Evolutionary conservation across 2,888 invertebrate genomes (phyloP), one percentile per base, ranked within the genome.

Genomic region (Rhodophaea formosa): DNA sequence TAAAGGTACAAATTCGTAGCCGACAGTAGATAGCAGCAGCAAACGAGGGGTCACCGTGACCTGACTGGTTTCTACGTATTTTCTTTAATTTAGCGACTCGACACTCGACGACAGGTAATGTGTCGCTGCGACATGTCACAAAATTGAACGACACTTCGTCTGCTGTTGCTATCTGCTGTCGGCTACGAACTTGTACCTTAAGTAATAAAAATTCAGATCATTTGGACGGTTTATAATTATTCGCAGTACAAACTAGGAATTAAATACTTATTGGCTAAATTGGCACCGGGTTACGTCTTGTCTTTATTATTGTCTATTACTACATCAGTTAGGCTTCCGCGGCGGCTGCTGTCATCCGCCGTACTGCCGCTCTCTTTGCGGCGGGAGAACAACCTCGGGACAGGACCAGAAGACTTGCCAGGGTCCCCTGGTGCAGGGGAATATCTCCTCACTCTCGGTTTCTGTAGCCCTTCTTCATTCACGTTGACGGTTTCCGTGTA

Each of bases 291-390:
- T 80, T 86, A 90, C 80, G 88, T 88, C 67, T 88, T 86, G 75
- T 91, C 87, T 81, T 88, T 88, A 67, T 86, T 82, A 71, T 80
- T 90, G 61, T 92, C 92, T 75, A 92, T 86, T 63, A 88, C 88
- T 70, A 92, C 74, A 67, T 92, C 92, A 46, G 89, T 92, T 63
- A 92, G 74, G 72, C 92, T 92, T 57, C 81, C 79, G 53, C 91
- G 82, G 67, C 92, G 82, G 3, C 85, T 84, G 68, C 73, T 77
- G 58, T 69, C 74, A 53, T 82, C 85, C 62, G 87, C 88, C 60
- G 72, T 74, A 56, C 79, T 61, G 65, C 70, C 66, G 65, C 83
- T 88, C 57, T 91, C 91, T 71, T 86, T 88, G 44, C 88, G 81
- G 58, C 88, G 80, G 1, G 88, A 86, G 62, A 81, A 91, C n/a